These are phyloP conservation scores for Hylaeus volcanicus DNA, from an alignment of 1,140 invertebrate genomes.

Conservation along the genomic window DNA sequence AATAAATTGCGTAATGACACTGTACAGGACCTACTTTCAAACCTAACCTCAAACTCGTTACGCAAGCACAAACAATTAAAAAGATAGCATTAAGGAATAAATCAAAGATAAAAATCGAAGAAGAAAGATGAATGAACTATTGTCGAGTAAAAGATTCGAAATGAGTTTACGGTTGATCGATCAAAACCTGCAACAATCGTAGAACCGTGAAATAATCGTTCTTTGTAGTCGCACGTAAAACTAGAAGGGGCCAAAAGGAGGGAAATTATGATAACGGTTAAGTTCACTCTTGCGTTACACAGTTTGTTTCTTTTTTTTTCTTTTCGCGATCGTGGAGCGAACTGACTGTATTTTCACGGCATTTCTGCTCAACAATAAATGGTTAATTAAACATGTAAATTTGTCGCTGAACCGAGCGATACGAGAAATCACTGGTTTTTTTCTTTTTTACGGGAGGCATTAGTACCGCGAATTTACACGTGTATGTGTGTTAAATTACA, in stretches of 20 bases:
- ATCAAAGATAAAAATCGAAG: too few species aligned
- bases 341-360: not conserved
- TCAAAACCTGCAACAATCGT: too few species aligned
- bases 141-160: too few species aligned
- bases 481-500: too few species aligned
- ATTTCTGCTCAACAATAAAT: not conserved
- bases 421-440: not conserved
- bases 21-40: too few species aligned
- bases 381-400: conserved; percentile 48
- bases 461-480: not conserved
- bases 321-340: not conserved
- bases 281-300: not conserved
- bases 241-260: not conserved
- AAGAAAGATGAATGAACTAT: too few species aligned
- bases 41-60: too few species aligned
- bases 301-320: not conserved
- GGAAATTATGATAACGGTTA: not conserved
- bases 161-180: too few species aligned
- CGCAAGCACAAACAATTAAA: too few species aligned
- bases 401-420: not conserved
- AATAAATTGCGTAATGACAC: too few species aligned
- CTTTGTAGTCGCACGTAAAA: not conserved
- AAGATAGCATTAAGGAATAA: too few species aligned
- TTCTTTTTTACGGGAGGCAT: not conserved
- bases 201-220: not conserved